Evolutionary conservation across 30 jellyfish, hydroid and myxozoan genomes (phyloP).

Genomic region (Cassiopea andromeda): DNA sequence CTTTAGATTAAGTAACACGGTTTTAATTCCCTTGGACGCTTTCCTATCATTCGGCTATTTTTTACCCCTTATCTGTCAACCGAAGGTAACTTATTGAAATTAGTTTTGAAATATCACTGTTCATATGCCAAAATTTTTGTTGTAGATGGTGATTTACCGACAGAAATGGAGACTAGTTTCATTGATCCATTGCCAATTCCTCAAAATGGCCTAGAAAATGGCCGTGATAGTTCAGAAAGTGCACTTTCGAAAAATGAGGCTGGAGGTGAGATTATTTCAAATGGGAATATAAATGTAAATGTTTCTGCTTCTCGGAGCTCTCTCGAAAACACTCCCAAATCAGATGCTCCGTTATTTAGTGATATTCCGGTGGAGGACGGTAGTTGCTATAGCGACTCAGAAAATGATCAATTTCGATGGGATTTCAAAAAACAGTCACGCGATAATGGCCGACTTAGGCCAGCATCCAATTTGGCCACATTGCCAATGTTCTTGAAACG

Average conservation of each 20-base stretch:
- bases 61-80: too few species aligned
- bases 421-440: neutral
- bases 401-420: conserved; percentile 10
- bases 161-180: conserved; percentile 28
- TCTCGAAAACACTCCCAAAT: neutral
- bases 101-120: too few species aligned
- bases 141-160: neutral
- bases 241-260: neutral
- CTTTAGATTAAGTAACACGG: too few species aligned
- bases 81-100: too few species aligned
- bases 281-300: neutral
- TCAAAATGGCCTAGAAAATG: neutral
- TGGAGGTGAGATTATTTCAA: neutral
- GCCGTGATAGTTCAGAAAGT: neutral
- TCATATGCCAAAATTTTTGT: neutral
- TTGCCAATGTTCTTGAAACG: conserved; percentile 51
- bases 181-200: conserved; percentile 29
- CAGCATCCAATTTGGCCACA: neutral
- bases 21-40: too few species aligned
- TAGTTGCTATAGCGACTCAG: conserved; percentile 49
- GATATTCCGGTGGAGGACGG: conserved; percentile 27
- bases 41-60: too few species aligned
- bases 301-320: neutral
- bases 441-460: neutral
- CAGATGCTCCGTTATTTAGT: conserved; percentile 19